Base-by-base conservation (phyloP, 1,140 invertebrate species). In the Drosophila sp. region DNA sequence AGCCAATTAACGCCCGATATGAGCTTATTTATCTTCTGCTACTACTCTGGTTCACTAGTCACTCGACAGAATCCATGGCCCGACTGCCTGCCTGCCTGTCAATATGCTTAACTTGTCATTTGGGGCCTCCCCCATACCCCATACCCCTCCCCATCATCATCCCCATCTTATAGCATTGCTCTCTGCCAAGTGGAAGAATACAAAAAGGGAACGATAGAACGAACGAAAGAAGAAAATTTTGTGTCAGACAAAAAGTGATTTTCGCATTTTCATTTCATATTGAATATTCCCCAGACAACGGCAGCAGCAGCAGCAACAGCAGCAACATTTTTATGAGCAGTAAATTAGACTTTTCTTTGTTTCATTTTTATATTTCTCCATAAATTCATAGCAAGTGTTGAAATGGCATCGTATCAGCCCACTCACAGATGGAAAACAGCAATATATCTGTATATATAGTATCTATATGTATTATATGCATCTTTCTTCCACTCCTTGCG, bases 311-410 rank as follows among this genome's bases (percentile, higher is more conserved):
- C 10, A 23, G 30, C 23, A 35, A 2, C 25, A 38, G 17, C 54
- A 57, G 56, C 70, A 56, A 23, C 47, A 40, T 58, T 76, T 79
- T 79, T 79, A 79, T 79, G 71, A 65, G 72, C 76, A 76, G 68
- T 79, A 79, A 79, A 79, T 79, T 79, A 76, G 76, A 76, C 68
- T 71, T 61, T 71, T 66, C 61, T 57, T 71, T 73, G 76, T 67
- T 66, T 73, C 72, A 76, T 61, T 71, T 79, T 50, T 50, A 50
- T 58, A 58, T 58, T 58, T 58, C 56, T 32, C 56, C 56, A 58
- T 58, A 58, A 58, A 58, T 58, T 58, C 7, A 50, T 50, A 50
- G 23, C 44, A 50, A 50, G 44, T 50, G 44, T 50, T 50, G 44
- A 50, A 50, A 50, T 50, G 44, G 44, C 44, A 56, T 7, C 29